Evolutionary conservation across 2,888 invertebrate species (phyloP).

Genomic region (Bimastos eiseni): DNA sequence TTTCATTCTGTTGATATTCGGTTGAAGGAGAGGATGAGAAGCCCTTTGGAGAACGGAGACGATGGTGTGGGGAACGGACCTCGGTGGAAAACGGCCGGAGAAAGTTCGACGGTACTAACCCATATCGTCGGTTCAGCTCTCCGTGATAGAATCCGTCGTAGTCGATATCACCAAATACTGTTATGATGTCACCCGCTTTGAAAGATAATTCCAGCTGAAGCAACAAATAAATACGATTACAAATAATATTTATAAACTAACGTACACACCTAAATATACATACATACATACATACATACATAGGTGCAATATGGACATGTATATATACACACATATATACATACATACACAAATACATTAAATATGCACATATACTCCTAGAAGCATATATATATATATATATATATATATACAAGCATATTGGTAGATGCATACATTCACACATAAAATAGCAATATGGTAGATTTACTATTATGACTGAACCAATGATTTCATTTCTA

Average conservation of each 20-base stretch:
- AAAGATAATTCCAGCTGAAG: slow-evolving; percentile 92
- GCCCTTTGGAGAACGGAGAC: not conserved
- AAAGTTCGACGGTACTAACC: slow-evolving; percentile 94
- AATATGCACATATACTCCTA: too few species aligned
- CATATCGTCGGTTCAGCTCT: slow-evolving; percentile 89
- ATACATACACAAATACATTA: not conserved
- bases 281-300: not conserved
- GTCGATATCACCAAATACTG: slow-evolving; percentile 97
- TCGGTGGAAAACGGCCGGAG: not conserved
- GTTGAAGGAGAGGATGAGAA: not conserved
- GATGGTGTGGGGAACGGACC: not conserved
- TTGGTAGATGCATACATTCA: too few species aligned
- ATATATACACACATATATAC: not conserved
- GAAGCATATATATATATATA: too few species aligned
- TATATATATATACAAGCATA: too few species aligned
- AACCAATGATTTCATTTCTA: too few species aligned
- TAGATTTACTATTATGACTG: too few species aligned
- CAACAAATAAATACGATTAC: not conserved
- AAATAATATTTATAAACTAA: not conserved
- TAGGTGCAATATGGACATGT: too few species aligned
- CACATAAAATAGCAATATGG: too few species aligned
- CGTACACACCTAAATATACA: too few species aligned
- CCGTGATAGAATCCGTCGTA: slow-evolving; percentile 99
- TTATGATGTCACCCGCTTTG: slow-evolving; percentile 92
- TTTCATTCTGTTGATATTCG: not conserved